Conservation (phyloP, 2,113 vertebrate genomes). For the Psettodes erumei region DNA sequence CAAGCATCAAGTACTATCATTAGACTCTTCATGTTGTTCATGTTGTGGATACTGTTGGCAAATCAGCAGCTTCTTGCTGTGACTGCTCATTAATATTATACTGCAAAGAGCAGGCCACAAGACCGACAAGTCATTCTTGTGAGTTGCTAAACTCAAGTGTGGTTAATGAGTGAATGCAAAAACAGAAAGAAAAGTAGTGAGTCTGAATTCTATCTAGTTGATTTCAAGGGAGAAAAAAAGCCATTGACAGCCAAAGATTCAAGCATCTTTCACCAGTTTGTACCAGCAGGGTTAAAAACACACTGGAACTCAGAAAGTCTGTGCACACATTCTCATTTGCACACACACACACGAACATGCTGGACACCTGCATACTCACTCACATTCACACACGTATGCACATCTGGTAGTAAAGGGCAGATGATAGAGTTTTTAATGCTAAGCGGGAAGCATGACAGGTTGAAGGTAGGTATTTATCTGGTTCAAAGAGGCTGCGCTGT, state of each 20-base stretch:
- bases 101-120: constrained; percentile 1
- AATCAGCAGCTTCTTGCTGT: background rate
- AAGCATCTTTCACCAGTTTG: constrained; percentile 49
- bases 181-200: background rate
- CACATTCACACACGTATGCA: constrained; percentile 49
- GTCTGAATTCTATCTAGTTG: background rate
- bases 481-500: constrained; percentile 37
- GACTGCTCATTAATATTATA: constrained; percentile 11
- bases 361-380: constrained; percentile 50
- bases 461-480: constrained; percentile 20
- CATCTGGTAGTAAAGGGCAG: constrained; percentile 32
- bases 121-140: background rate
- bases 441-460: constrained; percentile 30
- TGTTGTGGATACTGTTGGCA: background rate
- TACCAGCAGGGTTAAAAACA: constrained; percentile 38
- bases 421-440: constrained; percentile 32
- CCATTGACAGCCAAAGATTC: constrained; percentile 12
- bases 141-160: constrained; percentile 28
- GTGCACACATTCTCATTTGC: constrained; percentile 20
- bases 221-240: constrained; percentile 2
- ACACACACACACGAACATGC: constrained; percentile 22
- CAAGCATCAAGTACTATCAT: constrained; percentile 14
- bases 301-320: constrained; percentile 16
- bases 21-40: constrained; percentile 3
- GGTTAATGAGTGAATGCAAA: constrained; percentile 24